Base-by-base conservation (phyloP, 2,113 vertebrate species). In the Noturus placidus region DNA sequence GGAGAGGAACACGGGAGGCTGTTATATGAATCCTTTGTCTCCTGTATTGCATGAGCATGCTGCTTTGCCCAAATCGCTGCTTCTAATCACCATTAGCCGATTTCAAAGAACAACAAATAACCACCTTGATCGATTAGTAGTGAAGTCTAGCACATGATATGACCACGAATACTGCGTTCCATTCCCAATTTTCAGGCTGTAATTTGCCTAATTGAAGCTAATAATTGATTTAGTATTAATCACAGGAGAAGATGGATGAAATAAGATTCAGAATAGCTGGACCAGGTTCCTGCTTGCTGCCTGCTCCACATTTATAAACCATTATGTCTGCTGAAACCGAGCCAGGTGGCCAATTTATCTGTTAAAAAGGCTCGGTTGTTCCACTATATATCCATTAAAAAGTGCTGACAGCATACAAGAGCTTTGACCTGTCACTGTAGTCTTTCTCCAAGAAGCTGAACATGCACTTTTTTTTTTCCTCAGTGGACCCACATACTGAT, bases 161-260 rank as follows among this genome's bases (percentile, higher is more conserved):
- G 90, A 92, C 90, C 92, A 90, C 74, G 91, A 92, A 82, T 83
- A 35, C 72, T 57, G 59, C 85, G 89, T 92, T 90, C 89, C 91
- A 84, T 91, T 91, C 90, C 92, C 91, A 88, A 54, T 89, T 94
- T 93, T 90, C 92, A 91, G 89, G 88, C 90, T 88, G 88, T 90
- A 91, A 91, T 90, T 88, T 92, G 90, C 87, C 88, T 93, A 92
- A 92, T 92, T 92, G 91, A 91, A 87, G 69, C 86, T 91, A 90
- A 94, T 92, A 93, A 94, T 92, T 92, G 92, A 94, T 93, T 93
- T 88, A 89, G 91, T 93, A 92, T 92, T 93, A 92, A 92, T 92
- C 90, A 92, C 86, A 85, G 82, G 89, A 88, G 87, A 77, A 50
- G 86, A 83, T 76, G 90, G 92, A 93, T 94, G 92, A 92, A 95